A percentile compares a stretch with the other conserved stretches of the same genome.
phyloP scores from a whole-genome alignment of 2,797 vertebrate genomes.

The Gymnoscopelus microlampas region DNA sequence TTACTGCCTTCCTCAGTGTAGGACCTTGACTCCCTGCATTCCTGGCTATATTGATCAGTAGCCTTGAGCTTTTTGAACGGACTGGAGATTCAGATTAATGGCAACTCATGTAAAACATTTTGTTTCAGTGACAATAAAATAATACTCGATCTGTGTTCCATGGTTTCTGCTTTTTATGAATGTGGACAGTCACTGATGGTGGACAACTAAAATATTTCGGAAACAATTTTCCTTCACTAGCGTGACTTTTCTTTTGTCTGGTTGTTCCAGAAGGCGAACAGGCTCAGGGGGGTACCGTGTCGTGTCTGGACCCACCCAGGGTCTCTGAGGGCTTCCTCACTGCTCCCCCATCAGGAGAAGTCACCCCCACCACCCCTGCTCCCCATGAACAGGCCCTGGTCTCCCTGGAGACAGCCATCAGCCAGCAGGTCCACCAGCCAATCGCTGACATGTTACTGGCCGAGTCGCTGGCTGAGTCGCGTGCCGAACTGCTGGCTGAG shows the following conservation, averaged over 20 bases:
- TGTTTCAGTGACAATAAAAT: background rate
- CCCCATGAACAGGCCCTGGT: conserved; percentile 86
- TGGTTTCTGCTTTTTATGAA: background rate
- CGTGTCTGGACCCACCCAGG: conserved; percentile 81
- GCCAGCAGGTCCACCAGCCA: conserved; percentile 87
- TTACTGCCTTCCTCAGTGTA: conserved; percentile 92
- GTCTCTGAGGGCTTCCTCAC: conserved; percentile 89
- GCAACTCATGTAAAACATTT: no score
- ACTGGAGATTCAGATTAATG: no score
- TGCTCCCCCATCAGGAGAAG: conserved; percentile 88
- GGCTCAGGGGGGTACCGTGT: conserved; percentile 76
- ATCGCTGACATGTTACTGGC: conserved; percentile 84
- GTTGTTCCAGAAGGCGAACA: conserved; percentile 80
- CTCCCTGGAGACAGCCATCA: conserved; percentile 87
- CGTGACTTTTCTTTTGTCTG: conserved; percentile 36
- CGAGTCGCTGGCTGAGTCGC: conserved; percentile 82
- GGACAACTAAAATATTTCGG: no score
- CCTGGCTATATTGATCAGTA: background rate
- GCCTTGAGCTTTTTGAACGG: no score
- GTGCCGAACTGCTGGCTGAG: conserved; percentile 82
- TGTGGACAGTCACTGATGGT: background rate
- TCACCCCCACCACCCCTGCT: conserved; percentile 86
- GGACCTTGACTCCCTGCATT: conserved; percentile 26
- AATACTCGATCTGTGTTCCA: background rate
- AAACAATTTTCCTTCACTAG: background rate